Conservation (phyloP, 2,113 vertebrate species). For the Oncorhynchus masou region DNA sequence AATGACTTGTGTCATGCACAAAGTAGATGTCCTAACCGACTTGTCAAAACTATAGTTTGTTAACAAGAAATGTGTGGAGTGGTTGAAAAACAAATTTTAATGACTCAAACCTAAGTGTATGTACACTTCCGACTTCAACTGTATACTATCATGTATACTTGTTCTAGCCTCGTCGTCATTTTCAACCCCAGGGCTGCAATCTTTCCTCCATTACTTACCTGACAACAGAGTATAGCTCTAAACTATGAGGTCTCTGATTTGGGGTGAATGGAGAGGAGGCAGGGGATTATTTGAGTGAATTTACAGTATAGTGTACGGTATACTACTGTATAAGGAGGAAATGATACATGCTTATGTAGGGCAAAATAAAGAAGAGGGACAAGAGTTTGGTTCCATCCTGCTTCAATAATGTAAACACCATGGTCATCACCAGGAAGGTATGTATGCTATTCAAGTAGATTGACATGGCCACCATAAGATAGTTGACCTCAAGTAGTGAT, state of each 20-base stretch:
- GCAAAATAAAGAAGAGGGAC: background rate
- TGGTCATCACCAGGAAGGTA: background rate
- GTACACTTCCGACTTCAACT: no score
- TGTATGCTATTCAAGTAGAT: constrained; percentile 17
- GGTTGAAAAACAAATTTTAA: no score
- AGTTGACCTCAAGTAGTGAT: constrained; percentile 76
- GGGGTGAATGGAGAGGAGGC: constrained; percentile 15
- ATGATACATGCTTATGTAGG: background rate
- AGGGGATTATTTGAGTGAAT: background rate
- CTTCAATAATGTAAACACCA: constrained; percentile 9
- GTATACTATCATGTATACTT: no score
- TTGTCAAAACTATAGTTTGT: no score
- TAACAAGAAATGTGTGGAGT: no score
- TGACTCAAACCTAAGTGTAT: no score
- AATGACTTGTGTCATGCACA: no score
- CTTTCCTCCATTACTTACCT: background rate
- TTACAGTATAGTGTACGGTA: background rate
- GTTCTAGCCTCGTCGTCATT: background rate
- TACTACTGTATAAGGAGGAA: constrained; percentile 4
- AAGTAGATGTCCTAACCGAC: no score
- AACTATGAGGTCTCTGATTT: background rate
- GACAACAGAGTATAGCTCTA: background rate
- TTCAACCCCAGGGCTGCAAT: background rate
- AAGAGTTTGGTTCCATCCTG: background rate
- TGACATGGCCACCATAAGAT: constrained; percentile 25